Percentiles rank a stretch among this genome's conserved stretches.
Evolutionary conservation across 2,888 invertebrate genomes (phyloP).

Genomic region (Nomada goodeniana): DNA sequence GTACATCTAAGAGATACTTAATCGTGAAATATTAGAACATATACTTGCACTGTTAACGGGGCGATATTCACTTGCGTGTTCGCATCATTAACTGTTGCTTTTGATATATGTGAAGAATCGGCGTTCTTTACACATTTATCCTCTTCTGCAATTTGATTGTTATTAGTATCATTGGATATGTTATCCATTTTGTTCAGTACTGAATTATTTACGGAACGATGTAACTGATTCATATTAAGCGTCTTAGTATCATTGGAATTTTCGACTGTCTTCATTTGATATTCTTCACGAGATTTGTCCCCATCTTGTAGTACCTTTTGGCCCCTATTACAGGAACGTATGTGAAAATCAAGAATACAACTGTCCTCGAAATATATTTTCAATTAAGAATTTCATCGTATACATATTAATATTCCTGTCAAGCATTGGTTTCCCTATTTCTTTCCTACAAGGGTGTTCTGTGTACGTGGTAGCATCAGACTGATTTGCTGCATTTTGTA

Average conservation of each 20-base stretch:
- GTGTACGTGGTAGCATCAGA: slow-evolving; percentile 48
- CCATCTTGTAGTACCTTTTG: slow-evolving; percentile 60
- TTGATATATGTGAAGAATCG: not conserved
- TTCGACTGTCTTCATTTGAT: not conserved
- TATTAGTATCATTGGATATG: not conserved
- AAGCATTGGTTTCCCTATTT: slow-evolving; percentile 49
- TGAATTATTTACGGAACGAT: not conserved
- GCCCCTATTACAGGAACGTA: slow-evolving; percentile 53
- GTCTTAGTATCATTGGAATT: not conserved
- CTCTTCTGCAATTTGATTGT: slow-evolving; percentile 1
- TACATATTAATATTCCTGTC: slow-evolving; percentile 67
- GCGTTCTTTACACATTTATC: not conserved
- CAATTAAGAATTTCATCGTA: slow-evolving; percentile 15
- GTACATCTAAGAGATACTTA: not conserved
- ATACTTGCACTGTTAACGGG: slow-evolving; percentile 41
- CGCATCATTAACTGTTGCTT: slow-evolving; percentile 33
- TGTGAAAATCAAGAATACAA: not conserved
- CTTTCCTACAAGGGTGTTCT: slow-evolving; percentile 38
- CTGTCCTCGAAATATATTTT: not conserved
- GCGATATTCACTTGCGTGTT: slow-evolving; percentile 37
- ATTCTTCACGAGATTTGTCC: slow-evolving; percentile 63
- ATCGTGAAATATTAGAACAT: slow-evolving; percentile 18
- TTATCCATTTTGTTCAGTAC: not conserved
- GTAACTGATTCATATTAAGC: not conserved
- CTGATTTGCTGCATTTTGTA: slow-evolving; percentile 56